A percentile compares a stretch with the other conserved stretches of the same genome.
Evolutionary conservation across 2,113 vertebrate genomes (phyloP).

Genomic region (Passer domesticus): DNA sequence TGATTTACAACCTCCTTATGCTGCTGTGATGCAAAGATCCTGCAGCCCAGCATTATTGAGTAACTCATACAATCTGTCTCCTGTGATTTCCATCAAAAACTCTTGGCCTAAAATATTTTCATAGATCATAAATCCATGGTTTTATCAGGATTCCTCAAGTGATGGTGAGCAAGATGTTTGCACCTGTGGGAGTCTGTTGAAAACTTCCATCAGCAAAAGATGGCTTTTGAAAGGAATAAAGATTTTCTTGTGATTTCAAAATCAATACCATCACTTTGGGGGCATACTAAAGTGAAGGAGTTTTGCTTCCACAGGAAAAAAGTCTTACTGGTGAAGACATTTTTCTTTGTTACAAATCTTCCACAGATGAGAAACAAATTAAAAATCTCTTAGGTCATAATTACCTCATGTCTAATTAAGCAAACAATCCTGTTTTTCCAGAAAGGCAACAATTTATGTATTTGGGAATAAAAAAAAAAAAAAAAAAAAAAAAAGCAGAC

Average conservation of each 20-base stretch:
- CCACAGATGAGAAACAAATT: not conserved
- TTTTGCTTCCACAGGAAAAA: not conserved
- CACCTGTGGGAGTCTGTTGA: not conserved
- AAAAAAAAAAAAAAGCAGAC: not conserved
- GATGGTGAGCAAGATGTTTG: not conserved
- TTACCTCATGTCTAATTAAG: not conserved
- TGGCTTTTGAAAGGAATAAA: not conserved
- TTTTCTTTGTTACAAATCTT: not conserved
- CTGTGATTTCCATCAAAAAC: conserved; percentile 45
- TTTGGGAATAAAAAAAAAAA: not conserved
- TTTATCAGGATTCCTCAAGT: conserved; percentile 27
- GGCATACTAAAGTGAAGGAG: not conserved
- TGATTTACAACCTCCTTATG: conserved; percentile 17
- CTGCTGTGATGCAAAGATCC: conserved; percentile 1
- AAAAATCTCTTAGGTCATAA: not conserved
- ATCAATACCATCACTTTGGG: conserved; percentile 15
- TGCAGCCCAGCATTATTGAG: not conserved
- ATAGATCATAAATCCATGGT: conserved; percentile 7
- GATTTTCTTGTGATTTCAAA: conserved; percentile 44
- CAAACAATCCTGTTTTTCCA: not conserved
- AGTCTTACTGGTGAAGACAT: not conserved
- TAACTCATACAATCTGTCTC: not conserved
- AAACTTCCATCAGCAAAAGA: conserved; percentile 8
- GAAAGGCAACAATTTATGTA: not conserved
- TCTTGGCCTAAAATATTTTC: conserved; percentile 14